Evolutionary conservation across 2,113 vertebrate genomes (phyloP).

Genomic region (Tyrannus savana): DNA sequence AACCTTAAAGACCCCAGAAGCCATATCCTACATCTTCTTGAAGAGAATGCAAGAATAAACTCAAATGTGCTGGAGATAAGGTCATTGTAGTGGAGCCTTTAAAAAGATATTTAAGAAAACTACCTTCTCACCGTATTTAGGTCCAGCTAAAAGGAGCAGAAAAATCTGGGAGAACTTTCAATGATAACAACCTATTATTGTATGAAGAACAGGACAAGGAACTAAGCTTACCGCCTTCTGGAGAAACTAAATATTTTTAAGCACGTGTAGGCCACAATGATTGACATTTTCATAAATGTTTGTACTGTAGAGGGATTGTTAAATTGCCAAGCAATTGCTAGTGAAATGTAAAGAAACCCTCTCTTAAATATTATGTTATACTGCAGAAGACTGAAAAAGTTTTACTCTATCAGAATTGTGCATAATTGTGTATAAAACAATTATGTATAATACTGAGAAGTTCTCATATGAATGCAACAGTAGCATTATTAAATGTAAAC

Average conservation of each 20-base stretch:
- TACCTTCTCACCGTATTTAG: not conserved
- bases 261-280: not conserved
- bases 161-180: not conserved
- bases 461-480: not conserved
- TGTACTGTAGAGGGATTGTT: not conserved
- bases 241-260: conserved; percentile 4
- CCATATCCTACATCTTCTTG: not conserved
- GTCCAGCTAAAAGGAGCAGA: not conserved
- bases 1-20: not conserved
- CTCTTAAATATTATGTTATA: not conserved
- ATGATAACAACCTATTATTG: not conserved
- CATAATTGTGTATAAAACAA: not conserved
- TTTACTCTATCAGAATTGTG: not conserved
- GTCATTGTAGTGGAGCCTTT: not conserved
- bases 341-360: not conserved
- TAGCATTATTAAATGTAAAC: not conserved
- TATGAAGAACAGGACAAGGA: not conserved
- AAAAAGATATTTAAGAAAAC: not conserved
- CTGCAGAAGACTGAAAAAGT: not conserved
- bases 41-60: not conserved
- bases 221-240: not conserved
- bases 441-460: not conserved
- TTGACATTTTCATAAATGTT: conserved; percentile 29
- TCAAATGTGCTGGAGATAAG: not conserved
- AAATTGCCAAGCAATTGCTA: conserved; percentile 15